phyloP scores from a whole-genome alignment of 2,113 vertebrate species.

The Stegostoma tigrinum region DNA sequence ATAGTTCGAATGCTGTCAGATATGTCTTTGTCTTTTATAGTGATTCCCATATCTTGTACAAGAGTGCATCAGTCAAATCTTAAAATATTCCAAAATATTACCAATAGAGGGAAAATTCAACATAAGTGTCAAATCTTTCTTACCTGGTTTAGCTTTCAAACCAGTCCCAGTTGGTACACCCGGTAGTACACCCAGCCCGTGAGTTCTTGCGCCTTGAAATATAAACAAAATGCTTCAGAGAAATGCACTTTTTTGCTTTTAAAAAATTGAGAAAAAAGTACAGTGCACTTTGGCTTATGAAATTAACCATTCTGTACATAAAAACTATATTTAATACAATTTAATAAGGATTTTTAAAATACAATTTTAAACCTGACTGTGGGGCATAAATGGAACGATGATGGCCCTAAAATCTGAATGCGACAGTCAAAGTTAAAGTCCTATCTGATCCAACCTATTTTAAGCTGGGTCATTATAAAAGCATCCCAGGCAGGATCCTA shows the following conservation, averaged over 20 bases:
- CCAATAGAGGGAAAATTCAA: background rate
- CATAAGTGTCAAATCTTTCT: background rate
- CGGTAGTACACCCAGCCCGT: conserved; percentile 76
- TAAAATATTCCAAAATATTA: background rate
- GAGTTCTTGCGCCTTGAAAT: conserved; percentile 68
- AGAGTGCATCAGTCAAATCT: background rate
- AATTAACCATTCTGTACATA: background rate
- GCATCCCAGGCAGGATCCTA: background rate
- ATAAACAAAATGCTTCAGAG: background rate
- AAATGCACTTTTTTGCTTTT: background rate
- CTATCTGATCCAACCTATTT: background rate
- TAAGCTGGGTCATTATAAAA: background rate
- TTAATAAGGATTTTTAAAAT: background rate
- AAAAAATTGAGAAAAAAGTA: background rate
- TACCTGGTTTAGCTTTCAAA: conserved; percentile 73
- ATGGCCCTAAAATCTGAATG: background rate
- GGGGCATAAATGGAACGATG: background rate
- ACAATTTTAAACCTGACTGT: background rate
- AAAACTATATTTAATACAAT: background rate
- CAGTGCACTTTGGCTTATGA: background rate
- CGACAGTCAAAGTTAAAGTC: background rate
- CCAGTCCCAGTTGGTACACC: conserved; percentile 81
- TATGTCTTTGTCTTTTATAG: background rate
- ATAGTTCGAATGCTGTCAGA: background rate
- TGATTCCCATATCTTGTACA: background rate